Percentiles rank a stretch among this genome's conserved stretches.
Evolutionary conservation across 2,797 vertebrate genomes (phyloP).

Genomic region (Garrulus glandarius): DNA sequence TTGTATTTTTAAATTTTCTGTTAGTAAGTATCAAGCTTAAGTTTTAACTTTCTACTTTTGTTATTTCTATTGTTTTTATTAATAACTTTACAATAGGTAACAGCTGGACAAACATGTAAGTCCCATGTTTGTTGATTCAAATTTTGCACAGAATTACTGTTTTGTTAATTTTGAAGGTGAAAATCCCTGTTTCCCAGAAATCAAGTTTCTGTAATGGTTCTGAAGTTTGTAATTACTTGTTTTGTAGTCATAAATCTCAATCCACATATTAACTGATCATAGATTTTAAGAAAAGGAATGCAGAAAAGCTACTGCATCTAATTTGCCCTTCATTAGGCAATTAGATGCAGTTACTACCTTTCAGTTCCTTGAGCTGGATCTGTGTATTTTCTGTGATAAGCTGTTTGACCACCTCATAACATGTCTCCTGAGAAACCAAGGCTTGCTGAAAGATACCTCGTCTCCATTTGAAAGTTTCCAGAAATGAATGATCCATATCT

Average conservation of each 20-base stretch:
- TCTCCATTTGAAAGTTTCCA: background rate
- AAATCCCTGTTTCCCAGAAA: background rate
- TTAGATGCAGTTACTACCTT: background rate
- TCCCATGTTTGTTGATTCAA: background rate
- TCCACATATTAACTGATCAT: background rate
- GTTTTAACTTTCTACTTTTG: background rate
- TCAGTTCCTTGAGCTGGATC: background rate
- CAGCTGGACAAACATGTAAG: background rate
- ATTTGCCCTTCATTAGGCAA: background rate
- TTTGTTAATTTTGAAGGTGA: background rate
- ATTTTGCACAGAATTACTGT: background rate
- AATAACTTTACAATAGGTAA: background rate
- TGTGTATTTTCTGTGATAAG: background rate
- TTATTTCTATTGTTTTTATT: background rate
- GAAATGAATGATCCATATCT: background rate
- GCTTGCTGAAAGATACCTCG: background rate
- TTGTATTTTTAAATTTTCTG: background rate
- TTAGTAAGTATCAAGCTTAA: background rate
- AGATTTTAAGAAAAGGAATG: background rate
- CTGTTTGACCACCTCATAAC: background rate
- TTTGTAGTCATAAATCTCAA: background rate
- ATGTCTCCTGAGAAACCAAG: background rate
- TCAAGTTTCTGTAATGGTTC: background rate
- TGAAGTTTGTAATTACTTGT: background rate
- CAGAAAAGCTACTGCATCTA: background rate